Base-by-base conservation (phyloP, 2,113 vertebrate species). In the Chaetodon trifascialis region DNA sequence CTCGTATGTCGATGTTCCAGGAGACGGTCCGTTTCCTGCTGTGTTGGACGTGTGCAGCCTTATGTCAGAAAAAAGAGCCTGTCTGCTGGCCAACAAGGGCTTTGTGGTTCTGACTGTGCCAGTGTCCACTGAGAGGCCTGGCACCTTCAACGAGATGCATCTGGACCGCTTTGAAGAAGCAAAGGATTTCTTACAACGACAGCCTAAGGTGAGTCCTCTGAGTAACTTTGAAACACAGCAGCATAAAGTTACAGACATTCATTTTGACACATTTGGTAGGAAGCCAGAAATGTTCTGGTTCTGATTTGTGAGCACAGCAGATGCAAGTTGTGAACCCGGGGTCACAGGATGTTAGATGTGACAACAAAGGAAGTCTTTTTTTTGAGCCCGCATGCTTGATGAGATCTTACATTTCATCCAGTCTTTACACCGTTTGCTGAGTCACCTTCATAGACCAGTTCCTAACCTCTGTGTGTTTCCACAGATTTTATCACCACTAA, bases 151-250 rank as follows among this genome's bases (percentile, higher is more conserved):
- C 38, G 17, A 40, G 46, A 15, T 79, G 12, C 69, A 84, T 7
- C 69, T 84, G 78, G 91, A 92, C 36, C 62, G 73, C 44, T 88
- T 89, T 78, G 65, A 92, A 42, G 91, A 89, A 69, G 75, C 88
- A 0, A 52, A 86, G 2, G 3, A 59, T 17, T 89, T 86, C 14
- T 59, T 92, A 34, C 62, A 5, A 44, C 70, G 66, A 42, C 89
- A 86, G 42, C 25, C 64, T 0, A 91, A 89, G 75, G 90, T 88
- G 36, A 54, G 65, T 67, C 9, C 14, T 36, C 17, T 15, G 30
- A 30, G 30, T 30, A 47, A 5, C 12, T 47, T 15, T 15, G 3
- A 14, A 47, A 10, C 14, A 49, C 47, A 49, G 17, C 51, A 52
- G 51, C 17, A 21, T 21, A 2, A 52, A 52, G 19, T 10, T 52